Base-by-base conservation (phyloP, 2,113 vertebrate genomes). In the Calcarius ornatus region DNA sequence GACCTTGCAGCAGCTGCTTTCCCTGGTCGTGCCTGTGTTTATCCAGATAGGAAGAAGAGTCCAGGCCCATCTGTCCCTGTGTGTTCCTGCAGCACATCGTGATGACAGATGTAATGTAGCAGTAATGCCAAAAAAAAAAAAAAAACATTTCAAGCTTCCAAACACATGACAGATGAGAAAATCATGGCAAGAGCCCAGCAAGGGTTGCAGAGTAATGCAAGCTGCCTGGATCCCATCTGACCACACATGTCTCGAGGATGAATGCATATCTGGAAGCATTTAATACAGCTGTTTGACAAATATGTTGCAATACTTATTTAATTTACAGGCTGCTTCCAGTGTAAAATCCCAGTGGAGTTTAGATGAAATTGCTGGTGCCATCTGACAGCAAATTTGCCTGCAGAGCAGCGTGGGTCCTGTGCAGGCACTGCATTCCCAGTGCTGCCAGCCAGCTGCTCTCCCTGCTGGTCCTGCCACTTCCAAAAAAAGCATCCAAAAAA, bases 211-310 rank as follows among this genome's bases (percentile, higher is more conserved):
- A 45, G 89, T 42, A 84, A 48, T 50, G 78, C 10, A 50, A 79
- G 42, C 70, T 63, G 91, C 63, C 81, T 91, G 87, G 59, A 85
- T 89, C 66, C 78, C 86, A 63, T 94, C 78, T 92, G 89, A 91
- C 66, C 63, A 72, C 75, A 57, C 50, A 12, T 35, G 25, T 92
- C 70, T 80, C 1, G 0, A 60, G 77, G 75, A 92, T 91, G 63
- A 68, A 85, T 94, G 82, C 73, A 4, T 90, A 66, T 88, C 84
- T 94, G 81, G 94, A 95, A 95, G 79, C 59, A 91, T 91, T 87
- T 90, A 85, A 73, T 56, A 72, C 64, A 82, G 50, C 63, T 85
- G 89, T 35, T 42, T 80, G 47, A 68, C 16, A 90, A 82, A 82
- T 63, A 47, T 8, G 28, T 61, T 80, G 61, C 50, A 87, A 90